A percentile compares a stretch with the other conserved stretches of the same genome.
phyloP scores from a whole-genome alignment of 1,140 invertebrate species.

The Protaetia brevitarsis region DNA sequence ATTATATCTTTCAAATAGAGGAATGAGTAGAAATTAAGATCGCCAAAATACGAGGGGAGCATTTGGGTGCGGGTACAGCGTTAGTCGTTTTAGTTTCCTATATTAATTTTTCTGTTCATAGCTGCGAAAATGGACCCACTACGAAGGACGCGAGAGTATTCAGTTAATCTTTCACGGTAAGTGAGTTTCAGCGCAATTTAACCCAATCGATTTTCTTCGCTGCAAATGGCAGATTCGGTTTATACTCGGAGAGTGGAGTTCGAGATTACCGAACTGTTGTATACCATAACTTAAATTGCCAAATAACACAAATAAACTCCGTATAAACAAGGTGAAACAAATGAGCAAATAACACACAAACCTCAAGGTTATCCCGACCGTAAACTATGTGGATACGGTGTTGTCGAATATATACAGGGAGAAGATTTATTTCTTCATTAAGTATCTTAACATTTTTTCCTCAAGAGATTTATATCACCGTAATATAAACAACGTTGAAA shows the following conservation, averaged over 20 bases:
- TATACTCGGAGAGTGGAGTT: neutral
- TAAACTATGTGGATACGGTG: neutral
- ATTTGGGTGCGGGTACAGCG: neutral
- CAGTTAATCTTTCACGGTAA: conserved; percentile 8
- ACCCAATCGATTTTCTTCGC: neutral
- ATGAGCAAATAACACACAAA: neutral
- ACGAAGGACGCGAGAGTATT: neutral
- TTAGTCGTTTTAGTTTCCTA: neutral
- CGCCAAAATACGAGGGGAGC: neutral
- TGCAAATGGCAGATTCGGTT: conserved; percentile 13
- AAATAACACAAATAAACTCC: neutral
- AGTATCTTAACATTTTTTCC: neutral
- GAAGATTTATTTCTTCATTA: conserved; percentile 4
- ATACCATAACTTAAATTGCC: neutral
- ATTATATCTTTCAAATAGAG: conserved; percentile 4
- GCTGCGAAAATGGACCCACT: conserved; percentile 1
- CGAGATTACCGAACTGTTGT: neutral
- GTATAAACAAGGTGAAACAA: conserved; percentile 5
- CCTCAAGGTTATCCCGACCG: neutral
- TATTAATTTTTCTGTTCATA: conserved; percentile 12
- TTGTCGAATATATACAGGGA: neutral
- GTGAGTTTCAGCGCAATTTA: conserved; percentile 12
- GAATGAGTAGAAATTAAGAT: neutral
- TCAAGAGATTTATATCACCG: neutral
- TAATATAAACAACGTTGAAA: conserved; percentile 1